These are phyloP conservation scores for Willisornis vidua DNA, from an alignment of 2,113 vertebrate genomes.

Conservation along the genomic window DNA sequence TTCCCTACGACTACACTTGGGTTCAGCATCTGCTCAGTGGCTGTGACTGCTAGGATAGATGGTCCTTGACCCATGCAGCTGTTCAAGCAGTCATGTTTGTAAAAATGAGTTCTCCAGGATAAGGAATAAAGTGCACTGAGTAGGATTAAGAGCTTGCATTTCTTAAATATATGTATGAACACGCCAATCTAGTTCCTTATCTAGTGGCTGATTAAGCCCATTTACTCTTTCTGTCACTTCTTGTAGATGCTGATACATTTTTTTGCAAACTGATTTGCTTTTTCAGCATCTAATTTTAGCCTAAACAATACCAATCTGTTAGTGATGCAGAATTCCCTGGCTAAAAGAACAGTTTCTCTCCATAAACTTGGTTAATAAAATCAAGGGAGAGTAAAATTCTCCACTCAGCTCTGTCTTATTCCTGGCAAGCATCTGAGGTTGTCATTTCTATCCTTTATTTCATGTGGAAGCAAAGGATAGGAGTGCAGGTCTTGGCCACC, in stretches of 20 bases:
- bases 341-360: background rate
- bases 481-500: background rate
- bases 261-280: constrained; percentile 25
- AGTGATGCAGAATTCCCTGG: constrained; percentile 16
- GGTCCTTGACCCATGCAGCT: background rate
- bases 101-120: background rate
- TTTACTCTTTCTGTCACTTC: constrained; percentile 46
- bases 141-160: constrained; percentile 3
- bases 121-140: background rate
- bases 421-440: background rate
- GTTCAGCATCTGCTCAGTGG: background rate
- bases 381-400: background rate
- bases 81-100: background rate
- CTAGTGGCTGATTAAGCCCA: constrained; percentile 32
- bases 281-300: constrained; percentile 27
- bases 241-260: background rate
- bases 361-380: constrained; percentile 22
- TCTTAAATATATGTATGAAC: background rate
- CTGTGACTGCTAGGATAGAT: background rate
- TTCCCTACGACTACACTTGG: background rate
- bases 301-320: constrained; percentile 26
- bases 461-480: background rate
- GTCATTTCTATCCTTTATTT: background rate
- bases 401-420: background rate
- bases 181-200: background rate